Conservation (phyloP, 2,113 vertebrate genomes). For the Dicaeum eximium region DNA sequence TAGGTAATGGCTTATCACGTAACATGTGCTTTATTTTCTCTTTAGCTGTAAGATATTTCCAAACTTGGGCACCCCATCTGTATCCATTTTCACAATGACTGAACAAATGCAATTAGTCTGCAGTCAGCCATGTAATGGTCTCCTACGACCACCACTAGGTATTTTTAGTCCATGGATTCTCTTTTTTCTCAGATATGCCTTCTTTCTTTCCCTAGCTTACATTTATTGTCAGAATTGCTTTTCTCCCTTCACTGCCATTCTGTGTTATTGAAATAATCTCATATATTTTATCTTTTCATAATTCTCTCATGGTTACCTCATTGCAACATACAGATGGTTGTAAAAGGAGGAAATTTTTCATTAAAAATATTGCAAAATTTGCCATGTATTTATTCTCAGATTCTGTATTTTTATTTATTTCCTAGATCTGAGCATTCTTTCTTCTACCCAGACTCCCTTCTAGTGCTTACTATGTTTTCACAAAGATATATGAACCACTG, state of each 20-base stretch:
- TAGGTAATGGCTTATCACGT: conserved; percentile 12
- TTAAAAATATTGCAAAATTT: background rate
- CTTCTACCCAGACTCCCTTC: background rate
- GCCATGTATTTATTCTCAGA: background rate
- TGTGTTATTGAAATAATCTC: background rate
- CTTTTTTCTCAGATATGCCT: conserved; percentile 14
- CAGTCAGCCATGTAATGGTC: conserved; percentile 76
- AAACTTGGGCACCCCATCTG: conserved; percentile 64
- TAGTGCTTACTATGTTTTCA: background rate
- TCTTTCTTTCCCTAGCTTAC: conserved; percentile 5
- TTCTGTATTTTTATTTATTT: background rate
- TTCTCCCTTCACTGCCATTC: background rate
- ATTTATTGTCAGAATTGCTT: conserved; percentile 2
- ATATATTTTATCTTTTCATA: background rate
- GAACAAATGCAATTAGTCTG: conserved; percentile 78
- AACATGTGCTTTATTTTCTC: conserved; percentile 66
- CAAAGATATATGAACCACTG: background rate
- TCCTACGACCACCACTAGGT: conserved; percentile 59
- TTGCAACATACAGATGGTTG: background rate
- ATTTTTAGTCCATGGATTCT: conserved; percentile 48
- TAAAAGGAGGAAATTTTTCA: background rate
- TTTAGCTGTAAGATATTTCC: conserved; percentile 66
- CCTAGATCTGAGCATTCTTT: background rate
- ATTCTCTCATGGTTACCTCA: background rate
- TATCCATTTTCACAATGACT: conserved; percentile 73